A percentile compares a stretch with the other conserved stretches of the same genome.
Conservation (phyloP, 2,888 invertebrate species). For the Acanthococcus lagerstroemiae region DNA sequence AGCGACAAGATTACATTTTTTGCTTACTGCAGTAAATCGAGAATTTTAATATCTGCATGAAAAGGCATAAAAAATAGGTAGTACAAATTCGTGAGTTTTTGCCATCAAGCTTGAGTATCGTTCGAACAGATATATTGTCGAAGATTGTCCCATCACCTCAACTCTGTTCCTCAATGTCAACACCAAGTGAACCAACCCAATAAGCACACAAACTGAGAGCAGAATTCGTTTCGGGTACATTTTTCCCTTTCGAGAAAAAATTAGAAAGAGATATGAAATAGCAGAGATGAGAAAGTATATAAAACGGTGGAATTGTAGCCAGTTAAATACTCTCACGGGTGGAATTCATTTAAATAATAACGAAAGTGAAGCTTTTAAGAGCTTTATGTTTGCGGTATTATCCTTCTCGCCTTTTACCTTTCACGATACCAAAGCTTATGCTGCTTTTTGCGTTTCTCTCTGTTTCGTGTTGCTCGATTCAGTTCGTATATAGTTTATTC, state of each 20-base stretch:
- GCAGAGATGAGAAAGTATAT: conserved; percentile 24
- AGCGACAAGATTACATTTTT: too few relatives aligned
- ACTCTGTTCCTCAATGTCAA: too few relatives aligned
- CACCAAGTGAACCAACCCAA: too few relatives aligned
- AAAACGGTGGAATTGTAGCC: conserved; percentile 22
- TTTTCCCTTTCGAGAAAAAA: background rate
- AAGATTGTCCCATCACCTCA: too few relatives aligned
- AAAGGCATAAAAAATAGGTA: too few relatives aligned
- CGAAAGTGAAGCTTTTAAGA: conserved; percentile 29
- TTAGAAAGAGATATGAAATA: conserved; percentile 10
- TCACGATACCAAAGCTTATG: conserved; percentile 17
- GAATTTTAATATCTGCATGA: too few relatives aligned
- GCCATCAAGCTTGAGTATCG: too few relatives aligned
- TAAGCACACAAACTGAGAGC: too few relatives aligned
- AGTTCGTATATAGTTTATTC: background rate
- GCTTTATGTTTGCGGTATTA: conserved; percentile 29
- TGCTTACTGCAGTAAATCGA: too few relatives aligned
- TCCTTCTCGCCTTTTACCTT: conserved; percentile 19
- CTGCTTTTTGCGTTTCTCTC: conserved; percentile 19
- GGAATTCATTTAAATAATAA: conserved; percentile 29
- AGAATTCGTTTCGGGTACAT: too few relatives aligned
- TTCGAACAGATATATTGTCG: too few relatives aligned
- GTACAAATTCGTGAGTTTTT: too few relatives aligned
- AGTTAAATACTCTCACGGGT: conserved; percentile 30
- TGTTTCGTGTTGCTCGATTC: conserved; percentile 12